These are phyloP conservation scores for Hyles euphorbiae DNA, from an alignment of 1,140 invertebrate species.

Conservation along the genomic window DNA sequence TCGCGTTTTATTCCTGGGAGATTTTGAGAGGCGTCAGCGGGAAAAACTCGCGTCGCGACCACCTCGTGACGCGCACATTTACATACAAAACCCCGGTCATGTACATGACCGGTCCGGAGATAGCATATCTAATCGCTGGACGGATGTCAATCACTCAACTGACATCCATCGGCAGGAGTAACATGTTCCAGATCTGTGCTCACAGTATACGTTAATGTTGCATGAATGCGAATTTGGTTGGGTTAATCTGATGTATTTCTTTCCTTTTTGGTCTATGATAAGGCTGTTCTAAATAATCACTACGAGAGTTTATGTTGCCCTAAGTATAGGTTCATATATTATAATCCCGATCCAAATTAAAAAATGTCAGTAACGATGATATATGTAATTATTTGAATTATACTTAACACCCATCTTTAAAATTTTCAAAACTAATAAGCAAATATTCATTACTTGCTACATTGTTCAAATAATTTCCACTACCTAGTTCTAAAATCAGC, in stretches of 20 bases:
- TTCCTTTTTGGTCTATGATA: too few species aligned
- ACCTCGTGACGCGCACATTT: slow-evolving; percentile 43
- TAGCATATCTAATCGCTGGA: slow-evolving; percentile 63
- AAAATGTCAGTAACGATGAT: too few species aligned
- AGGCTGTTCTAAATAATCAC: too few species aligned
- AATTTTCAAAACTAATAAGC: too few species aligned
- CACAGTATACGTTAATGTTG: slow-evolving; percentile 22
- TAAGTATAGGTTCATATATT: too few species aligned
- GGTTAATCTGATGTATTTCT: background rate
- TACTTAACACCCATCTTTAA: too few species aligned
- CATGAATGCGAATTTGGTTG: background rate
- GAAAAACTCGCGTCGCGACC: slow-evolving; percentile 32
- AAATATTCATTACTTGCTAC: too few species aligned
- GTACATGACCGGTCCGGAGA: slow-evolving; percentile 44
- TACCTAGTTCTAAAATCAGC: too few species aligned
- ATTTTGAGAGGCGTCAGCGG: slow-evolving; percentile 2
- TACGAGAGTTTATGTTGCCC: too few species aligned
- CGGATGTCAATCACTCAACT: slow-evolving; percentile 50
- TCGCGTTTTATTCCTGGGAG: background rate
- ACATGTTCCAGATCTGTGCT: slow-evolving; percentile 38
- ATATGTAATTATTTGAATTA: too few species aligned
- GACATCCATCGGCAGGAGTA: slow-evolving; percentile 36
- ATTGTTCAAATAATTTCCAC: too few species aligned
- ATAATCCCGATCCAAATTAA: too few species aligned
- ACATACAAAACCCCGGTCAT: slow-evolving; percentile 60